These are phyloP conservation scores for Drosophila sordidula DNA, from an alignment of 2,888 invertebrate species.

Conservation along the genomic window DNA sequence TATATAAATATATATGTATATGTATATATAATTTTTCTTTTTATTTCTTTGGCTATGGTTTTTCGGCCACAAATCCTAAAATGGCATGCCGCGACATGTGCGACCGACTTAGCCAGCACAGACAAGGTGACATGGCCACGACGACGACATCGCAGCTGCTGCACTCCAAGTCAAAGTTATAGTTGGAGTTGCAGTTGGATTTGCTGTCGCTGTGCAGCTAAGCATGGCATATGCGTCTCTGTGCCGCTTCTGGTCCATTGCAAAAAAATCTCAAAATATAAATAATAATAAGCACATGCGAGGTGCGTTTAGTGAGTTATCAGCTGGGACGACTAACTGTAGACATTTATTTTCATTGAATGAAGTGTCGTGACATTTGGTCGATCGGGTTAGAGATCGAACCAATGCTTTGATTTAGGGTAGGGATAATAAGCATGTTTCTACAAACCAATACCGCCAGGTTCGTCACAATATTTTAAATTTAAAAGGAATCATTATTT, in stretches of 20 bases:
- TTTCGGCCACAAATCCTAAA: slow-evolving; percentile 80
- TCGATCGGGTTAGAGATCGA: no score
- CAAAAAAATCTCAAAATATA: slow-evolving; percentile 71
- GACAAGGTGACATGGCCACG: slow-evolving; percentile 75
- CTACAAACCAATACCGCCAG: no score
- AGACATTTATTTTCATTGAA: no score
- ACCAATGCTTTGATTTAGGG: no score
- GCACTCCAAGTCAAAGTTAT: slow-evolving; percentile 31
- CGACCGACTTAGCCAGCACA: slow-evolving; percentile 77
- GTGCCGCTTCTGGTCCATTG: slow-evolving; percentile 32
- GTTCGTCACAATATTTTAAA: no score
- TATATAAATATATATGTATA: slow-evolving; percentile 22
- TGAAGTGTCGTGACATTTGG: no score
- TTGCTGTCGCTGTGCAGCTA: slow-evolving; percentile 39
- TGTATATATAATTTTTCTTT: slow-evolving; percentile 34
- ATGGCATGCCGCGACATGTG: slow-evolving; percentile 80
- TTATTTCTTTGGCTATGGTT: slow-evolving; percentile 36
- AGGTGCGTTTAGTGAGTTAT: slow-evolving; percentile 27
- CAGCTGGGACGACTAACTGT: neutral
- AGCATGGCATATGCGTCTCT: slow-evolving; percentile 70
- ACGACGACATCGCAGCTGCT: slow-evolving; percentile 51
- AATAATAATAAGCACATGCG: slow-evolving; percentile 59
- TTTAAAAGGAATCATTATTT: no score
- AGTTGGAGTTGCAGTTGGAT: slow-evolving; percentile 33
- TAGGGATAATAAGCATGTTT: no score